phyloP scores from a whole-genome alignment of 2,797 vertebrate genomes.

The Chanos chanos region DNA sequence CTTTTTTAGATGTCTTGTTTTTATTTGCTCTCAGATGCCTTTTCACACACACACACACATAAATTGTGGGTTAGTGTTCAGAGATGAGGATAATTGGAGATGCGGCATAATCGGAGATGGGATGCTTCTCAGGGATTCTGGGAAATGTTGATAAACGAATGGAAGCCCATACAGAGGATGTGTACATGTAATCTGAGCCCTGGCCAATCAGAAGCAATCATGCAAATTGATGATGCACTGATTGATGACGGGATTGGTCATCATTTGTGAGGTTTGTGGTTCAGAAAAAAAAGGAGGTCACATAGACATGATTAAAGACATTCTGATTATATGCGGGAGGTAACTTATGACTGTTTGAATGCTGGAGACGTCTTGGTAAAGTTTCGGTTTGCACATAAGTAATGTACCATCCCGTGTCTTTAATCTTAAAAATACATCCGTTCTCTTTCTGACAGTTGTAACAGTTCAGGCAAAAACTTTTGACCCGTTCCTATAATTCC shows the following conservation, averaged over 20 bases:
- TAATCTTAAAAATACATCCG: too few species aligned
- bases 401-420: too few species aligned
- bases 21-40: slow-evolving; percentile 52
- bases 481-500: too few species aligned
- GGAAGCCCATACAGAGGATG: slow-evolving; percentile 37
- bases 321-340: slow-evolving; percentile 40
- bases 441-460: too few species aligned
- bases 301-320: slow-evolving; percentile 31
- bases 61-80: neutral
- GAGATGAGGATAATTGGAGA: neutral
- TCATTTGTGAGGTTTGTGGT: slow-evolving; percentile 38
- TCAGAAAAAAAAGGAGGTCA: slow-evolving; percentile 15
- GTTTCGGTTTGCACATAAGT: too few species aligned
- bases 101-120: too few species aligned
- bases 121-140: slow-evolving; percentile 9
- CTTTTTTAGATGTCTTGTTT: slow-evolving; percentile 57
- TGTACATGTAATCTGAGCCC: slow-evolving; percentile 46
- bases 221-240: slow-evolving; percentile 56
- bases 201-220: slow-evolving; percentile 54
- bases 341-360: too few species aligned
- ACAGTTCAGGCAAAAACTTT: too few species aligned
- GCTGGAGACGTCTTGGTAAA: too few species aligned
- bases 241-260: slow-evolving; percentile 49
- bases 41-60: neutral
- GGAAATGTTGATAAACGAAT: slow-evolving; percentile 19